Conservation (phyloP, 2,797 vertebrate species). For the Mycteria americana region DNA sequence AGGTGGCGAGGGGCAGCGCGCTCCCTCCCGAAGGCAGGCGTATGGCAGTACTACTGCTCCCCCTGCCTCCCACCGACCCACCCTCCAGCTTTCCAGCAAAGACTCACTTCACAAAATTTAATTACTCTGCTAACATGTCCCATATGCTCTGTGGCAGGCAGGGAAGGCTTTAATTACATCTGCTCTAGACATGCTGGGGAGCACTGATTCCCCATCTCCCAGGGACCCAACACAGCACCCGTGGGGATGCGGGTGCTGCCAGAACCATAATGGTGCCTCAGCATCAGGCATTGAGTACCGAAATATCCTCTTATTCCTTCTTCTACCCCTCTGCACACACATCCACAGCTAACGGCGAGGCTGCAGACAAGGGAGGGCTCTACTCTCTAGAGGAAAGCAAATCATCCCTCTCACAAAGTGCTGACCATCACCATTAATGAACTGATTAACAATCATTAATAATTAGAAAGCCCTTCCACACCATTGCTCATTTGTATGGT, state of each 20-base stretch:
- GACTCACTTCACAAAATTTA: constrained; percentile 82
- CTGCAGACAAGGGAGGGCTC: background rate
- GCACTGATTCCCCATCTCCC: background rate
- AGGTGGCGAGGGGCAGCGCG: background rate
- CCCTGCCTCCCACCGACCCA: constrained; percentile 70
- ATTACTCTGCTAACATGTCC: constrained; percentile 84
- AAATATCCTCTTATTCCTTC: background rate
- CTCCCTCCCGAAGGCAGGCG: constrained; percentile 24
- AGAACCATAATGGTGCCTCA: background rate
- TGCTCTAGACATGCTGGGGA: constrained; percentile 35
- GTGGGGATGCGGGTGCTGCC: background rate
- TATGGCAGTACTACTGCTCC: constrained; percentile 57
- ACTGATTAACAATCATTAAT: constrained; percentile 53
- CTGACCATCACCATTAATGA: background rate
- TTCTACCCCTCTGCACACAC: background rate
- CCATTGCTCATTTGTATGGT: background rate
- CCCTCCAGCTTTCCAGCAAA: constrained; percentile 76
- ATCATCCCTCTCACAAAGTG: background rate
- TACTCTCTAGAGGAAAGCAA: background rate
- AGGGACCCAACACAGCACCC: background rate
- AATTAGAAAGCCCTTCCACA: constrained; percentile 29
- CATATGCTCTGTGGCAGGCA: constrained; percentile 74
- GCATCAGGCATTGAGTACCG: background rate
- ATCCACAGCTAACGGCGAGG: background rate
- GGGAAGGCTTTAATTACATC: constrained; percentile 67